Evolutionary conservation across 2,888 invertebrate species (phyloP), one percentile per base, ranked within the genome.

Genomic region (Tethea ocularis): DNA sequence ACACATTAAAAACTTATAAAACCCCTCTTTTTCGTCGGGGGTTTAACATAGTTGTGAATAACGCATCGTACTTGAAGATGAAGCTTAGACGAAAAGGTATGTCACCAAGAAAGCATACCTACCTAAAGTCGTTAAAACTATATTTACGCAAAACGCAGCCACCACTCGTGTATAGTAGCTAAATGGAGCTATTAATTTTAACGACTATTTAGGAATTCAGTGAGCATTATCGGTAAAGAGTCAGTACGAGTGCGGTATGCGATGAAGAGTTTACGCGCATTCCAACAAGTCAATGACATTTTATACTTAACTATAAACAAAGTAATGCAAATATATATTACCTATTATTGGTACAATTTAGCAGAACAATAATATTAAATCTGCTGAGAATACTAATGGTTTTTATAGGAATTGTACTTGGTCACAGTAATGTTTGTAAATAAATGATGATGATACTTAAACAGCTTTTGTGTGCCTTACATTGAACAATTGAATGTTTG

Each of bases 111-210:
- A 46, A 46, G n/a, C 33, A 33, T 33, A 33, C 33, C 33, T 22
- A 20, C 17, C 17, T n/a, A n/a, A n/a, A n/a, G 36, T 22, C 54
- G 54, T 54, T 54, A 54, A 54, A 54, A 54, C 54, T 54, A 54
- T 33, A 61, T 53, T 56, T 52, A 51, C 52, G 58, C 41, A 56
- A 54, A 62, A 63, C 61, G 60, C 62, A 66, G 61, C 63, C 62
- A 63, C 60, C 60, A 60, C 57, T 70, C 67, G 46, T 46, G 46
- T 46, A 20, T 46, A 60, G 62, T 65, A 69, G 68, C 70, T 74
- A 80, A 84, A 83, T 80, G 73, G 74, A 77, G 78, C 78, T 75
- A 82, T 83, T 84, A 82, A 81, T 82, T 82, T 84, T 75, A 82
- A 82, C 78, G 72, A 68, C 75, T 82, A 75, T 76, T 83, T 78